Evolutionary conservation across 1,140 invertebrate species (phyloP).

Genomic region (Agrypnia vestita): DNA sequence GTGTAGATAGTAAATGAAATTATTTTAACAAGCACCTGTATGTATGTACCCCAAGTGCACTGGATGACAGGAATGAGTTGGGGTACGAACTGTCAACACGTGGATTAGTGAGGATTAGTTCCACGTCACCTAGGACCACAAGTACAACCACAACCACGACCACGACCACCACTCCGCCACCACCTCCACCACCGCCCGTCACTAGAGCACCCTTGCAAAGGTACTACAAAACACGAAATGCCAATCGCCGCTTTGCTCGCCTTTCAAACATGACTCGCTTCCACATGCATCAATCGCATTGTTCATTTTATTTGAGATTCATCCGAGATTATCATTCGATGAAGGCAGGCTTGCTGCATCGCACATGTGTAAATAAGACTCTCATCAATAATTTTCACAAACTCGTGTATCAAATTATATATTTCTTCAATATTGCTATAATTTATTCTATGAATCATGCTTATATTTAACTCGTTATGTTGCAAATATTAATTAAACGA

Average conservation of each 20-base stretch:
- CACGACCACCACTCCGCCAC: slow-evolving; percentile 66
- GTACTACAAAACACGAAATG: slow-evolving; percentile 64
- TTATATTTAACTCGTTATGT: too few species aligned
- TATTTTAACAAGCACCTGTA: slow-evolving; percentile 34
- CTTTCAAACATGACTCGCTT: not conserved
- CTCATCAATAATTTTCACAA: too few species aligned
- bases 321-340: not conserved
- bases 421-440: not conserved
- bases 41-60: slow-evolving; percentile 53
- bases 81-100: slow-evolving; percentile 67
- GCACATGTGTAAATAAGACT: too few species aligned
- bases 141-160: slow-evolving; percentile 66
- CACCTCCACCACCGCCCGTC: slow-evolving; percentile 70
- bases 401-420: too few species aligned
- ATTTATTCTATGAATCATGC: not conserved
- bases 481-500: not conserved
- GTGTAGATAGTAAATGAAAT: not conserved
- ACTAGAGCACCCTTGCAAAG: slow-evolving; percentile 71
- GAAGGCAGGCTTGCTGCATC: not conserved
- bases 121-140: slow-evolving; percentile 66
- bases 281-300: not conserved
- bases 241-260: slow-evolving; percentile 20
- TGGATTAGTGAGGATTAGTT: slow-evolving; percentile 54
- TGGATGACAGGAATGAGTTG: slow-evolving; percentile 73
- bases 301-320: not conserved